phyloP scores from a whole-genome alignment of 2,797 vertebrate species.

The Lagorchestes hirsutus region DNA sequence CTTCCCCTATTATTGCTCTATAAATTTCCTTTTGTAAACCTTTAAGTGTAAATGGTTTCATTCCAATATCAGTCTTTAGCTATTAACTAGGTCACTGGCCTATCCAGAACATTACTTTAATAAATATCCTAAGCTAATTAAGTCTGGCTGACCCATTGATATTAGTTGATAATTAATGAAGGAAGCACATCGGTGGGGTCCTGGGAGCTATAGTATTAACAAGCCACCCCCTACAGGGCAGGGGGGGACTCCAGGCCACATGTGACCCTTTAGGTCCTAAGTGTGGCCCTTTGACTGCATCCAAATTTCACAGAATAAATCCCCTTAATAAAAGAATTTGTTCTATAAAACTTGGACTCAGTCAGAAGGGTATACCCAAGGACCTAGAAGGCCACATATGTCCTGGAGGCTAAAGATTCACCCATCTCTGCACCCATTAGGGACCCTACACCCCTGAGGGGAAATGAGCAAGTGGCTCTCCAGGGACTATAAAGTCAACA shows the following conservation, averaged over 20 bases:
- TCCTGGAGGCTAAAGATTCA: no score
- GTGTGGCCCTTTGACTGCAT: no score
- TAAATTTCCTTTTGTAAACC: not conserved
- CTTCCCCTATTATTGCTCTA: not conserved
- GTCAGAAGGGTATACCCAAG: no score
- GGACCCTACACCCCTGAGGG: not conserved
- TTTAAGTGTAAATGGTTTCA: not conserved
- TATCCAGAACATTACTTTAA: not conserved
- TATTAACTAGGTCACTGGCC: not conserved
- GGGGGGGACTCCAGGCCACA: no score
- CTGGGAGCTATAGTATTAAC: not conserved
- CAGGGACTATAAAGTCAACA: not conserved
- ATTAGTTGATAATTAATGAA: not conserved
- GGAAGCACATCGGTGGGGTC: not conserved
- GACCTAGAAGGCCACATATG: no score
- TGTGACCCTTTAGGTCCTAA: no score
- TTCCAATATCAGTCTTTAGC: not conserved
- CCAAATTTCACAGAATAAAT: no score
- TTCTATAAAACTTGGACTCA: no score
- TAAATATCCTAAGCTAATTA: not conserved
- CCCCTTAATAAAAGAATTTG: no score
- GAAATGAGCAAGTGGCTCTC: not conserved
- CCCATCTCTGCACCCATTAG: not conserved
- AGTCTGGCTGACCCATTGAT: not conserved
- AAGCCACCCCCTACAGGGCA: not conserved